Conservation (phyloP, 92 coral and sea anemone species). For the Phenganax stokvisi region DNA sequence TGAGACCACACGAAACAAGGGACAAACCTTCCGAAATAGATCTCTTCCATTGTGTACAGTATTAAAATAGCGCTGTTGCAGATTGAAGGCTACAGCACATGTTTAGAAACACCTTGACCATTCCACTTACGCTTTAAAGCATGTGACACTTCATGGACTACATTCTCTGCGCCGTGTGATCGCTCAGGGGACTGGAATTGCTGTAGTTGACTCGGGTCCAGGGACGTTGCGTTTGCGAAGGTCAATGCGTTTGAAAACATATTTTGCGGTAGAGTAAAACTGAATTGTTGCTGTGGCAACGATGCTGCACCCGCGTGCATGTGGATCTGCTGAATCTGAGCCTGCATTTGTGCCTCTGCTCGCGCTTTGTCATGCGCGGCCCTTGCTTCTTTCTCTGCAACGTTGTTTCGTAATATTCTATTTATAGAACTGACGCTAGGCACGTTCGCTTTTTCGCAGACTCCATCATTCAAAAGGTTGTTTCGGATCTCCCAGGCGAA, state of each 20-base stretch:
- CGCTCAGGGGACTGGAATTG: constrained; percentile 28
- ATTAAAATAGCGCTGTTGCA: too few species aligned
- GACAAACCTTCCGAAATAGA: too few species aligned
- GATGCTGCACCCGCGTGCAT: constrained; percentile 39
- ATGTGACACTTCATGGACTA: constrained; percentile 9
- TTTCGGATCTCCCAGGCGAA: constrained; percentile 98
- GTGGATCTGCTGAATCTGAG: constrained; percentile 74
- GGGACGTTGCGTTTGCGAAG: constrained; percentile 16
- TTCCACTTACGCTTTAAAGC: constrained; percentile 22
- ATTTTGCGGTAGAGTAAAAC: constrained; percentile 76
- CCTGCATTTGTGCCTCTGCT: constrained; percentile 84
- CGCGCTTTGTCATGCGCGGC: constrained; percentile 90
- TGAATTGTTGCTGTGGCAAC: constrained; percentile 61
- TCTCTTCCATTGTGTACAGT: too few species aligned
- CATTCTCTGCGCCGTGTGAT: background rate
- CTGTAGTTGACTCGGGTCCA: constrained; percentile 28
- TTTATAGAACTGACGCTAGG: constrained; percentile 99
- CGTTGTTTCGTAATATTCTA: constrained; percentile 84
- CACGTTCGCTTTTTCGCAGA: constrained; percentile 89
- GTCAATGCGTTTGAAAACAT: constrained; percentile 23
- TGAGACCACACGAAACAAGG: too few species aligned
- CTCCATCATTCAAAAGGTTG: constrained; percentile 78
- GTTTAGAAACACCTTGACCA: background rate
- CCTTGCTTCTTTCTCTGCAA: constrained; percentile 88
- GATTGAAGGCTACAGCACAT: background rate